Evolutionary conservation across 2,113 vertebrate genomes (phyloP), one percentile per base, ranked within the genome.

Genomic region (Myotis brandtii): DNA sequence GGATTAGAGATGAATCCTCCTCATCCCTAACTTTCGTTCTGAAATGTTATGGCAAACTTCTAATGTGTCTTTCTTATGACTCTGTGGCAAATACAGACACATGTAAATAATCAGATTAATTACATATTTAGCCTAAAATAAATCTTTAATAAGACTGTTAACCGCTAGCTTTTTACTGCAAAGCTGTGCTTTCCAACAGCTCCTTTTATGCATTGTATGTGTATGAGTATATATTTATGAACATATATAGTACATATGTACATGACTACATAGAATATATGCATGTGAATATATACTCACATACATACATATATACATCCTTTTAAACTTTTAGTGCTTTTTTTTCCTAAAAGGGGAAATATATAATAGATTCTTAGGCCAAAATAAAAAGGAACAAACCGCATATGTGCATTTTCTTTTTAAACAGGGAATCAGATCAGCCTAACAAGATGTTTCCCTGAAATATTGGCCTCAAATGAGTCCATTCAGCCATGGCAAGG

Each of bases 401-500:
- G 62, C 95, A 92, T 96, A 88, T 92, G 91, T 93, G 73, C 85
- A 75, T 96, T 96, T 97, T 96, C 94, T 93, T 95, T 95, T 96
- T 96, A 95, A 97, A 95, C 59, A 96, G 93, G 94, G 96, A 97
- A 93, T 96, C 96, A 94, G 93, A 97, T 96, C 97, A 97, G 95
- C 79, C 94, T 96, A 97, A 98, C 97, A 97, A 98, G 97, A 97
- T 97, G 97, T 97, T 97, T 98, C 96, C 94, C 96, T 96, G 97
- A 97, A 97, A 97, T 97, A 97, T 75, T 97, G 96, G 96, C 95
- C 94, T 98, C 96, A 97, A 97, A 98, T 96, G 96, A 97, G 95
- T 96, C 97, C 97, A 97, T 97, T 98, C 97, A 97, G 97, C 97
- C 97, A 97, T 97, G 96, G 96, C 96, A 97, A 97, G 97, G 80